phyloP scores from a whole-genome alignment of 2,888 invertebrate genomes.

The Megamerina dolium region DNA sequence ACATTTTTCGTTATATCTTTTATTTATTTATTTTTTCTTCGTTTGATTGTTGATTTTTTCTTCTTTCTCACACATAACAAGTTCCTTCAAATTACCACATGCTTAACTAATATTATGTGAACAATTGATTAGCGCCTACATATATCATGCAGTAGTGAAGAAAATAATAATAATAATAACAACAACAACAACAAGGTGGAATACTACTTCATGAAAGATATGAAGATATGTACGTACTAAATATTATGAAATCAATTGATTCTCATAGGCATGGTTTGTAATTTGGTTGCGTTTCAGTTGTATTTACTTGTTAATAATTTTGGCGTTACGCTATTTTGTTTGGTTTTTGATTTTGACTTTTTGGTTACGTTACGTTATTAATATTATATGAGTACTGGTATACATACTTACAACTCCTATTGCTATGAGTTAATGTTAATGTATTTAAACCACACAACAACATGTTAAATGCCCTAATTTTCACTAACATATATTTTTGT shows the following conservation, averaged over 20 bases:
- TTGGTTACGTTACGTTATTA: no score
- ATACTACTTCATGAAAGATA: no score
- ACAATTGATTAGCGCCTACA: slow-evolving; percentile 27
- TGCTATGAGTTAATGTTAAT: no score
- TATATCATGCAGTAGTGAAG: no score
- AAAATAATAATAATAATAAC: background rate
- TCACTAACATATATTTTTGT: no score
- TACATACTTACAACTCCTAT: no score
- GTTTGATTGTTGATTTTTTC: slow-evolving; percentile 8
- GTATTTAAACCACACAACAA: slow-evolving; percentile 22
- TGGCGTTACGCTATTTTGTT: slow-evolving; percentile 3
- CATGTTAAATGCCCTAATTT: slow-evolving; percentile 39
- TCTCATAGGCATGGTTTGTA: background rate
- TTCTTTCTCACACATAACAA: no score
- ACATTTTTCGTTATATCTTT: background rate
- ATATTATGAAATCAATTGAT: no score
- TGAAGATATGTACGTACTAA: no score
- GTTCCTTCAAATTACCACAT: slow-evolving; percentile 33
- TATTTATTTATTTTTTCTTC: background rate
- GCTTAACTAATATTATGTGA: slow-evolving; percentile 24
- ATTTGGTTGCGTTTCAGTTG: no score
- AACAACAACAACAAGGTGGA: slow-evolving; percentile 4
- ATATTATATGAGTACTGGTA: no score
- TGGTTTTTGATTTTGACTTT: slow-evolving; percentile 10
- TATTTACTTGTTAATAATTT: slow-evolving; percentile 7